Conservation (phyloP, 2,113 vertebrate species). For the Lampris incognitus region DNA sequence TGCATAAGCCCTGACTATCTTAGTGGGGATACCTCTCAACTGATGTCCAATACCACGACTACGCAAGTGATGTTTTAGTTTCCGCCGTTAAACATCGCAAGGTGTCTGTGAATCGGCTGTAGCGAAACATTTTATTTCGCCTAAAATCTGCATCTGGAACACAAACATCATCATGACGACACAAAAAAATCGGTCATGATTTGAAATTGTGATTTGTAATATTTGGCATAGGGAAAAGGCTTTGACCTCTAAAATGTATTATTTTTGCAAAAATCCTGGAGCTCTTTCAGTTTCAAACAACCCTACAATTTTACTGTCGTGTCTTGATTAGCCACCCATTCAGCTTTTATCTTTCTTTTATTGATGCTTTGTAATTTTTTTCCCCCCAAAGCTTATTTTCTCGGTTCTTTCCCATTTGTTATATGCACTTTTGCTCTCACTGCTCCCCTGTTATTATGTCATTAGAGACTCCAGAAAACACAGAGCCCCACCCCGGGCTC, state of each 20-base stretch:
- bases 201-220: too few species aligned
- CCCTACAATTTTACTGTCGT: background rate
- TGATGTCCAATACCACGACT: background rate
- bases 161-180: too few species aligned
- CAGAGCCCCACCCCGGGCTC: background rate
- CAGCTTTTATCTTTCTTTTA: background rate
- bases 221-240: too few species aligned
- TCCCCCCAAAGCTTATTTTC: background rate
- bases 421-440: background rate
- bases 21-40: background rate
- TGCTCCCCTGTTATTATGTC: background rate
- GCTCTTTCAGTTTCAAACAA: too few species aligned
- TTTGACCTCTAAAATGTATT: too few species aligned
- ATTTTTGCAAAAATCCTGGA: too few species aligned
- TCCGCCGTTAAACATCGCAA: too few species aligned
- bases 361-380: background rate
- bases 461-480: background rate
- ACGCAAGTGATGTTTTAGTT: background rate
- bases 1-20: background rate
- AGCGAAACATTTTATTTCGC: too few species aligned
- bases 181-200: too few species aligned
- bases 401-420: background rate
- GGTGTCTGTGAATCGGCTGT: too few species aligned
- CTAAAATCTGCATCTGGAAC: too few species aligned
- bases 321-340: background rate